A percentile compares a stretch with the other conserved stretches of the same genome.
These are phyloP conservation scores for Chydorus sphaericus DNA, from an alignment of 2,888 invertebrate species.

Conservation along the genomic window DNA sequence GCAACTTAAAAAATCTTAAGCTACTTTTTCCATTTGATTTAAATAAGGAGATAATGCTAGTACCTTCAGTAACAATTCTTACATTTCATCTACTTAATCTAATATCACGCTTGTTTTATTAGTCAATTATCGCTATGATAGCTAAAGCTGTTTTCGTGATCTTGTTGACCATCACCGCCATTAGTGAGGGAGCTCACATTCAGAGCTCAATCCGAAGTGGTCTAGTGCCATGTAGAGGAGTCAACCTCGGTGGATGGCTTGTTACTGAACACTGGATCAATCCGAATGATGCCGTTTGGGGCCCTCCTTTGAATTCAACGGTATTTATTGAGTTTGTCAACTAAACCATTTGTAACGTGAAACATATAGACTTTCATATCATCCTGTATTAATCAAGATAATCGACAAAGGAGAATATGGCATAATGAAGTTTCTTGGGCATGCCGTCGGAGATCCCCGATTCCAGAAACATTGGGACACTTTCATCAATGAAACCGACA, in stretches of 20 bases:
- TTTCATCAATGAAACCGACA: background rate
- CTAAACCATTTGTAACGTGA: too few relatives aligned
- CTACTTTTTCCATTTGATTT: too few relatives aligned
- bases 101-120: too few relatives aligned
- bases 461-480: background rate
- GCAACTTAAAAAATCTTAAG: too few relatives aligned
- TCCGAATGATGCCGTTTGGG: background rate
- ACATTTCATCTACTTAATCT: too few relatives aligned
- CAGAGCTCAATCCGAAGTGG: background rate
- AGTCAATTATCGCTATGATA: too few relatives aligned
- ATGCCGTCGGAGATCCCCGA: background rate
- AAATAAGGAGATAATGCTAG: too few relatives aligned
- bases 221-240: background rate
- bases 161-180: too few relatives aligned
- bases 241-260: background rate
- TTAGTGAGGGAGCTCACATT: background rate
- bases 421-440: background rate
- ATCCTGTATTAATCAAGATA: too few relatives aligned
- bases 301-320: background rate
- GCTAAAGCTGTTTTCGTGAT: too few relatives aligned
- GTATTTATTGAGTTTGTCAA: background rate
- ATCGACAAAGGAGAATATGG: background rate
- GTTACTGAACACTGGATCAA: background rate
- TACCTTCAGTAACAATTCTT: too few relatives aligned
- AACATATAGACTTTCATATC: too few relatives aligned